Base-by-base conservation (phyloP, 2,113 vertebrate species). In the Chaenocephalus aceratus region DNA sequence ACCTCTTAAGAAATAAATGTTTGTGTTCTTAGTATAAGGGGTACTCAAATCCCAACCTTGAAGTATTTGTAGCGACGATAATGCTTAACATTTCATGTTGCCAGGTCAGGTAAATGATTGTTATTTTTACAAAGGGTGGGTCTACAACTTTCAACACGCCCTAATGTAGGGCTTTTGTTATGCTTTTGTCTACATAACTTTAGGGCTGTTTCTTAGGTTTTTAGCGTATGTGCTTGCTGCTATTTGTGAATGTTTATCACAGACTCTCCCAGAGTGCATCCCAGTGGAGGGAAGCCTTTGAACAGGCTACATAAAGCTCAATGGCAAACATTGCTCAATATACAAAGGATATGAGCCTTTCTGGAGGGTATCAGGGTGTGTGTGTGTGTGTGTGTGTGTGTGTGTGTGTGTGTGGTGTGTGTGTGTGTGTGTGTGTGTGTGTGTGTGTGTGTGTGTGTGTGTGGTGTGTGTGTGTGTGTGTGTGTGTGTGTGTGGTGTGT, bases 221-320 rank as follows among this genome's bases (percentile, higher is more conserved):
- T 15, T 41, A 16, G 56, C 54, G 23, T 49, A 8, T 15, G 16
- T 15, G 48, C 2, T 48, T 9, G 49, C 9, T 46, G 12, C 6
- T 41, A 41, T 48, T 2, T 73, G 30, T 23, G 11, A 23, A 36
- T 16, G 13, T 60, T 18, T 59, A 53, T 76, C 48, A 67, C 18
- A 15, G 56, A 34, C 44, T 16, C 13, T 18, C n/a, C 30, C 18
- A 10, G 10, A 57, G 14, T 60, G 56, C 66, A 54, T 75, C 68
- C 30, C 12, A 30, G 34, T 54, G 14, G 13, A 23, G 51, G 68
- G 54, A 82, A 69, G 15, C 12, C 14, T 77, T 72, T 71, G 44
- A 84, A 59, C 51, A 82, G 67, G 34, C 46, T 82, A 61, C 75
- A 83, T 82, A 68, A 84, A 69, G 49, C 34, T 56, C n/a, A 60